Percentiles rank a stretch among this genome's conserved stretches.
These are phyloP conservation scores for Eunapius fragilis DNA, from an alignment of 37 sponge, comb jelly and placozoan genomes.

Conservation along the genomic window DNA sequence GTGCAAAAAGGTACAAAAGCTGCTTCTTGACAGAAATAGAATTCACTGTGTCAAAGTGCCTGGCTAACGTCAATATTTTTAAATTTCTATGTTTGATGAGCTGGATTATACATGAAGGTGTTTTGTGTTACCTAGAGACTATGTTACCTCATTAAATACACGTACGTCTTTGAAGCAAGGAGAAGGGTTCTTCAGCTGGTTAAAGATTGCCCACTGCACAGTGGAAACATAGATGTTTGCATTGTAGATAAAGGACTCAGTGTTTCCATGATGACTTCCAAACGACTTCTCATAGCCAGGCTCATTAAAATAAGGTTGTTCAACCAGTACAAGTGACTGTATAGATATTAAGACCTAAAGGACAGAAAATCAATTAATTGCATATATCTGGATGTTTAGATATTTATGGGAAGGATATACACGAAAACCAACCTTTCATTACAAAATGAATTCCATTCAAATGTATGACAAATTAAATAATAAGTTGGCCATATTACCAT, in stretches of 20 bases:
- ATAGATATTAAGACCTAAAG: constrained; percentile 91
- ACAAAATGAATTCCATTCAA: too few species aligned
- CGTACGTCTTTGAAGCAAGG: constrained; percentile 87
- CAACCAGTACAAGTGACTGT: constrained; percentile 93
- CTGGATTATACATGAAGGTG: neutral
- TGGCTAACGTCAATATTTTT: too few species aligned
- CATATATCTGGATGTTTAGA: too few species aligned
- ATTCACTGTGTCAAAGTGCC: too few species aligned
- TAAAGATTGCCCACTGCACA: constrained; percentile 89
- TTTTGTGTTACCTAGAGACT: neutral
- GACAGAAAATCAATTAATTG: too few species aligned
- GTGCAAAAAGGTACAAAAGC: too few species aligned
- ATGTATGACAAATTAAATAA: too few species aligned
- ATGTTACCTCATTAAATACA: too few species aligned
- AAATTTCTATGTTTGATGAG: neutral
- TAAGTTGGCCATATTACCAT: too few species aligned
- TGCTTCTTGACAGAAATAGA: too few species aligned
- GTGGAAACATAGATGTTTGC: constrained; percentile 74
- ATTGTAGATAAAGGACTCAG: constrained; percentile 82
- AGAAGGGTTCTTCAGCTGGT: constrained; percentile 81
- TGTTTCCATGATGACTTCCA: constrained; percentile 79
- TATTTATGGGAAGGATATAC: neutral
- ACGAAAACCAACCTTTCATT: too few species aligned
- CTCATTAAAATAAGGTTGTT: constrained; percentile 97
- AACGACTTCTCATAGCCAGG: constrained; percentile 93